Evolutionary conservation across 2,888 invertebrate genomes (phyloP).

Genomic region (Palloptera scutellata): DNA sequence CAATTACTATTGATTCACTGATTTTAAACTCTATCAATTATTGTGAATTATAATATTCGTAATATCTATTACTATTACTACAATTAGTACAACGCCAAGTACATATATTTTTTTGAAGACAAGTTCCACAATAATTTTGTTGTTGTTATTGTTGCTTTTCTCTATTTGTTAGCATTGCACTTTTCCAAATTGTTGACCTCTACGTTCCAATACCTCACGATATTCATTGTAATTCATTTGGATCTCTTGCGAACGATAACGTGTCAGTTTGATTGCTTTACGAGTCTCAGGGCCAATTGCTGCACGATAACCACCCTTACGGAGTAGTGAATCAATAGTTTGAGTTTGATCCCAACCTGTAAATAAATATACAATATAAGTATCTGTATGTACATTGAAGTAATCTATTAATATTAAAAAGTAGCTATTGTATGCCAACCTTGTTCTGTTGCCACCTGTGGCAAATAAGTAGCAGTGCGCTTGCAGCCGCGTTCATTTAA

Average conservation of each 20-base stretch:
- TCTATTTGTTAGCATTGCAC: slow-evolving; percentile 62
- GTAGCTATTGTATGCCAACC: no score
- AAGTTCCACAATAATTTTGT: slow-evolving; percentile 9
- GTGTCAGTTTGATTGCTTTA: slow-evolving; percentile 89
- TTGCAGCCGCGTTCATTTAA: slow-evolving; percentile 91
- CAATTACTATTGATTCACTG: slow-evolving; percentile 9
- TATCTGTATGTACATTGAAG: no score
- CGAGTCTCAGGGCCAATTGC: slow-evolving; percentile 87
- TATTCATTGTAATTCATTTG: slow-evolving; percentile 89
- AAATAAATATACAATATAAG: slow-evolving; percentile 41
- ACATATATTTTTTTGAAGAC: slow-evolving; percentile 7
- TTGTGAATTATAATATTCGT: slow-evolving; percentile 30
- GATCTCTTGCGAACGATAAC: slow-evolving; percentile 96
- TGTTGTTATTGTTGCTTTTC: slow-evolving; percentile 28
- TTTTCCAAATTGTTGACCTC: slow-evolving; percentile 57
- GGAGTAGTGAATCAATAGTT: slow-evolving; percentile 95
- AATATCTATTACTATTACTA: slow-evolving; percentile 22
- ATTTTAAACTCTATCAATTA: slow-evolving; percentile 8
- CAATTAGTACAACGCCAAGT: not conserved
- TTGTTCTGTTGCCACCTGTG: slow-evolving; percentile 98
- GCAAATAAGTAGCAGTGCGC: slow-evolving; percentile 97
- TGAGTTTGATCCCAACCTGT: slow-evolving; percentile 98
- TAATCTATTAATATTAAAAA: no score
- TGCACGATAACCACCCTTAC: slow-evolving; percentile 97
- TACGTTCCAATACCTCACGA: slow-evolving; percentile 62